Conservation (phyloP, 2,888 invertebrate species). For the Andrena minutula region DNA sequence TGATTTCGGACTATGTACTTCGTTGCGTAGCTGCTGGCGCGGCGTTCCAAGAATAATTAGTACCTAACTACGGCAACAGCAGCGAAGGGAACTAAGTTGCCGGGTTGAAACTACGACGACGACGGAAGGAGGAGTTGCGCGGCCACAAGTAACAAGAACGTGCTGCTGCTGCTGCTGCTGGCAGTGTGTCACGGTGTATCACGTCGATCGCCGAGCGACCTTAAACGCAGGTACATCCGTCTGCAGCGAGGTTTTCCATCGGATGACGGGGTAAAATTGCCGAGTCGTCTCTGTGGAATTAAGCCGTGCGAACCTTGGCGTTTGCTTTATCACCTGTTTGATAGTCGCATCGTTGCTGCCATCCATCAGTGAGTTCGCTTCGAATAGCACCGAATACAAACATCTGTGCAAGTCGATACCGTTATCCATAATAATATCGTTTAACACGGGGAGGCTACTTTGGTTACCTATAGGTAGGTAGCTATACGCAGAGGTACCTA, state of each 20-base stretch:
- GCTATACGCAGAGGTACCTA: too few species aligned
- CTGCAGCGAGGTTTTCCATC: background rate
- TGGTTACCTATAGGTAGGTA: too few species aligned
- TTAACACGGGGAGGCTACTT: background rate
- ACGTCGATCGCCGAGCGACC: constrained; percentile 13
- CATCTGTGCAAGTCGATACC: background rate
- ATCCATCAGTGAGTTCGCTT: too few species aligned
- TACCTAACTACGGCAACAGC: constrained; percentile 58
- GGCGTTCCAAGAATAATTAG: constrained; percentile 72
- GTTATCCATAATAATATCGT: background rate
- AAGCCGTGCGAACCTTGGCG: background rate
- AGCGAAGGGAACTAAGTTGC: constrained; percentile 49
- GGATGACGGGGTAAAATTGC: background rate
- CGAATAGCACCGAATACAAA: background rate
- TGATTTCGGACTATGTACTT: constrained; percentile 45
- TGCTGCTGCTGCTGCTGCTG: constrained; percentile 20
- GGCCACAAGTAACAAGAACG: constrained; percentile 39
- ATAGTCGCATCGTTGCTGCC: background rate
- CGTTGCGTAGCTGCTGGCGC: constrained; percentile 27
- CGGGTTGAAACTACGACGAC: constrained; percentile 24
- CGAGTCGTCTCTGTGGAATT: constrained; percentile 10
- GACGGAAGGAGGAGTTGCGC: background rate
- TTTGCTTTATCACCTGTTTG: background rate
- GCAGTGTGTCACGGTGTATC: constrained; percentile 24
- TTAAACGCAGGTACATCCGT: too few species aligned